Percentiles rank a stretch among this genome's conserved stretches.
phyloP scores from a whole-genome alignment of 2,888 invertebrate species.

The Lagria hirta region DNA sequence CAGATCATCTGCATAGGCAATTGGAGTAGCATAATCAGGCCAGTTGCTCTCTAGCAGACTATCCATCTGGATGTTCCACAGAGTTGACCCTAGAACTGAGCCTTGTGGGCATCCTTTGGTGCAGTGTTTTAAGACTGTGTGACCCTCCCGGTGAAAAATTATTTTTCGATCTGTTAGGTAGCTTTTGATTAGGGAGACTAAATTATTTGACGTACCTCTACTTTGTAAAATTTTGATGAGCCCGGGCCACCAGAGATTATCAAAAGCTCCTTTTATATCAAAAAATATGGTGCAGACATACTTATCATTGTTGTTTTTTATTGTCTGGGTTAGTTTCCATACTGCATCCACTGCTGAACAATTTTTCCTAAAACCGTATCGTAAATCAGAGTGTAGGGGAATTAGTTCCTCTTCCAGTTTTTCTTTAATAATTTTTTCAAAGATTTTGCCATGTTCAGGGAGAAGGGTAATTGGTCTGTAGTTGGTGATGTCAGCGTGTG shows the following conservation, averaged over 20 bases:
- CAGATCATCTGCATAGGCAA: slow-evolving; percentile 1
- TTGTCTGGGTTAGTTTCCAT: neutral
- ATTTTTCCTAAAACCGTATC: slow-evolving; percentile 2
- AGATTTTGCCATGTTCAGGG: slow-evolving; percentile 2
- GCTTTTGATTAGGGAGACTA: neutral
- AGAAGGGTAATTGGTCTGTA: slow-evolving; percentile 7
- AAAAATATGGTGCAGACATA: slow-evolving; percentile 4
- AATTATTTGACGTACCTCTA: neutral
- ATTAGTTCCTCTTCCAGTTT: neutral
- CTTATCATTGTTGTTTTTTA: neutral
- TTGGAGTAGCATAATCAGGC: slow-evolving; percentile 1
- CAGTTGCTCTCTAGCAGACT: slow-evolving; percentile 1
- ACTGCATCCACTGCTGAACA: slow-evolving; percentile 1
- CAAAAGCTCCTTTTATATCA: slow-evolving; percentile 2
- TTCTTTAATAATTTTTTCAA: slow-evolving; percentile 1
- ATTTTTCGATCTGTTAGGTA: neutral
- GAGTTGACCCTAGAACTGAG: slow-evolving; percentile 5
- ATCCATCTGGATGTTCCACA: slow-evolving; percentile 8
- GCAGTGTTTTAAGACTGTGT: neutral
- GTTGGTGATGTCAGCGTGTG: slow-evolving; percentile 2
- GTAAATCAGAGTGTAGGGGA: neutral
- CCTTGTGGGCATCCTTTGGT: slow-evolving; percentile 7
- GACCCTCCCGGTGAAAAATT: neutral
- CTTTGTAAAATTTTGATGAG: slow-evolving; percentile 1
- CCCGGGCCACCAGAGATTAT: slow-evolving; percentile 6